A percentile compares a stretch with the other conserved stretches of the same genome.
Conservation (phyloP, 2,113 vertebrate species). For the Chinchilla lanigera region DNA sequence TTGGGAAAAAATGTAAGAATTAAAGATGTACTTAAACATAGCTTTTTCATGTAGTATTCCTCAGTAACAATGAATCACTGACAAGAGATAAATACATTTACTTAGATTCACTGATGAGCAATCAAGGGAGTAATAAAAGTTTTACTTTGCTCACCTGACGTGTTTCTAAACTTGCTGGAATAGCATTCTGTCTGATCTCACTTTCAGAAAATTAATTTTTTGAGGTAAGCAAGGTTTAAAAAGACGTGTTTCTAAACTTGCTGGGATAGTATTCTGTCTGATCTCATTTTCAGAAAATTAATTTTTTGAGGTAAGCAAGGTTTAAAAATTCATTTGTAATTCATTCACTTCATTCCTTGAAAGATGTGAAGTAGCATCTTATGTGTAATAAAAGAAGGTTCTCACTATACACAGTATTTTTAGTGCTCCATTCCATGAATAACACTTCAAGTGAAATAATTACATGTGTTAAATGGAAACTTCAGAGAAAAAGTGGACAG, state of each 20-base stretch:
- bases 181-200: background rate
- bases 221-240: background rate
- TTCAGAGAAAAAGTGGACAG: background rate
- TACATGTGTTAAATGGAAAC: background rate
- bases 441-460: conserved; percentile 2
- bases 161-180: background rate
- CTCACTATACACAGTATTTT: background rate
- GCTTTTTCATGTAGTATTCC: background rate
- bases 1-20: background rate
- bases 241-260: background rate
- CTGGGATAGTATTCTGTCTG: background rate
- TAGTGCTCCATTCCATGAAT: background rate
- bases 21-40: background rate
- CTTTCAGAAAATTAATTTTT: background rate
- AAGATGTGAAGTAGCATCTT: background rate
- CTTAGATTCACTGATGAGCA: background rate
- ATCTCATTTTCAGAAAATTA: background rate
- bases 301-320: background rate
- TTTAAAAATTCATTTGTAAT: too few relatives aligned
- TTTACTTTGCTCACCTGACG: background rate
- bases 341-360: too few relatives aligned
- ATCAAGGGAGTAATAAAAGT: background rate
- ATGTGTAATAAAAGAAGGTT: background rate
- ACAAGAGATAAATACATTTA: background rate
- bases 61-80: background rate